Percentiles rank a stretch among this genome's conserved stretches.
phyloP scores from a whole-genome alignment of 1,140 invertebrate genomes.

The Drosophila serrata region DNA sequence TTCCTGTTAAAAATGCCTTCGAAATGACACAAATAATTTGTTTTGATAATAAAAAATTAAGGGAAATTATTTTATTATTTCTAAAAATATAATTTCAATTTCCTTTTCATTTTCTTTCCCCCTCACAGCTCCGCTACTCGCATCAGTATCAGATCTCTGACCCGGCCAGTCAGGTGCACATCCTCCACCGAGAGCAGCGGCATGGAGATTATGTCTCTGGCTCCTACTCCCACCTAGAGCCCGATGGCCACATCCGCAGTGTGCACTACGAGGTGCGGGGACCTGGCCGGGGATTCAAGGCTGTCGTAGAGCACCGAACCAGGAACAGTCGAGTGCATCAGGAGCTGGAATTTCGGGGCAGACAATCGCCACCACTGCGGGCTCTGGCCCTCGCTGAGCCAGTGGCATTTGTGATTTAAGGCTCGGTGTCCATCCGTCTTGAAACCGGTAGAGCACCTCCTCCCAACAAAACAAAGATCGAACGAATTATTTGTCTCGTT shows the following conservation, averaged over 20 bases:
- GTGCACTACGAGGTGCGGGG: conserved; percentile 86
- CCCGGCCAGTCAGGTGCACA: conserved; percentile 77
- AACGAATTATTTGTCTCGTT: conserved; percentile 32
- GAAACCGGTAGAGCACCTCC: conserved; percentile 16
- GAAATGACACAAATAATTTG: conserved; percentile 10
- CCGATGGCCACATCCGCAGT: conserved; percentile 85
- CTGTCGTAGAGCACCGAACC: conserved; percentile 84
- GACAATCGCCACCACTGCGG: conserved; percentile 29
- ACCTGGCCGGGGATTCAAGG: conserved; percentile 84
- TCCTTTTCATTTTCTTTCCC: not conserved
- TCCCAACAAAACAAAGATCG: conserved; percentile 5
- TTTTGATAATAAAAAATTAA: not conserved
- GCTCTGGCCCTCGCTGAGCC: conserved; percentile 51
- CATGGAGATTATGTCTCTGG: conserved; percentile 85
- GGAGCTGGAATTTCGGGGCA: conserved; percentile 38
- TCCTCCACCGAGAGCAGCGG: conserved; percentile 86
- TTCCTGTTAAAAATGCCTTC: conserved; percentile 11
- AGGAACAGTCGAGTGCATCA: conserved; percentile 71
- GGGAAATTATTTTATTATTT: not conserved
- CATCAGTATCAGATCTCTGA: conserved; percentile 86
- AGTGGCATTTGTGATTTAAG: conserved; percentile 58
- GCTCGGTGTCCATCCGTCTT: conserved; percentile 8
- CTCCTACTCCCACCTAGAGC: conserved; percentile 86
- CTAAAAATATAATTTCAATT: not conserved
- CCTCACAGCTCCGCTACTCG: conserved; percentile 83